Evolutionary conservation across 2,888 invertebrate species (phyloP), one percentile per base, ranked within the genome.

Genomic region (Chrysolina haemoptera): DNA sequence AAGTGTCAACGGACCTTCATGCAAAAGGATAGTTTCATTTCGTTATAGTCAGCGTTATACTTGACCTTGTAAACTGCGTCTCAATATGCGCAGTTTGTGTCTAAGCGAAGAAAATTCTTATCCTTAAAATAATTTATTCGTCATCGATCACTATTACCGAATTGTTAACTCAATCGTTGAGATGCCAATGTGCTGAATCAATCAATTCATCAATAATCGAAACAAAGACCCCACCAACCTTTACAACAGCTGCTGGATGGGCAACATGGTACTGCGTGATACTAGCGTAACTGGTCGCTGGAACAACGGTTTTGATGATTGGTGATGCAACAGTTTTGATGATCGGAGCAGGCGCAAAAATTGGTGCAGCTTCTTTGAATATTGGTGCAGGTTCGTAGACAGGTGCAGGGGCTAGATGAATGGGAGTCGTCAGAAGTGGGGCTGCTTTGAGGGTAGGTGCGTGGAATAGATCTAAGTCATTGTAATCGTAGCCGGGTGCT

Each of bases 281-380:
- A 84, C 87, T 90, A 0, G 91, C 88, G 83, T 91, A 91, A 86
- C 92, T 92, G 46, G 90, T 91, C 70, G 91, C 90, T 3, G 89
- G 84, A n/a, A 81, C 83, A 16, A 82, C 75, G 11, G 80, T 71
- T 74, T 83, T 83, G 43, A 82, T 70, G 55, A 83, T 75, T 9
- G 81, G 83, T 10, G 62, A 43, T 27, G 59, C 59, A 18, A 76
- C 77, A 27, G 74, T n/a, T 14, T 79, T 64, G 50, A 79, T 78
- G 40, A 67, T 41, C 12, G 80, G 69, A 35, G 71, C 68, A 35
- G 78, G 77, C 10, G 68, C 68, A 46, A 18, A 27, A 27, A 68
- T 1, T n/a, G 62, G 62, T 1, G 59, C 22, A n/a, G 55, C 55
- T 27, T 20, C 55, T 55, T 55, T 55, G 6, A 55, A 20, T 55